Evolutionary conservation across 2,797 vertebrate species (phyloP), one percentile per base, ranked within the genome.

Genomic region (Carapus acus): DNA sequence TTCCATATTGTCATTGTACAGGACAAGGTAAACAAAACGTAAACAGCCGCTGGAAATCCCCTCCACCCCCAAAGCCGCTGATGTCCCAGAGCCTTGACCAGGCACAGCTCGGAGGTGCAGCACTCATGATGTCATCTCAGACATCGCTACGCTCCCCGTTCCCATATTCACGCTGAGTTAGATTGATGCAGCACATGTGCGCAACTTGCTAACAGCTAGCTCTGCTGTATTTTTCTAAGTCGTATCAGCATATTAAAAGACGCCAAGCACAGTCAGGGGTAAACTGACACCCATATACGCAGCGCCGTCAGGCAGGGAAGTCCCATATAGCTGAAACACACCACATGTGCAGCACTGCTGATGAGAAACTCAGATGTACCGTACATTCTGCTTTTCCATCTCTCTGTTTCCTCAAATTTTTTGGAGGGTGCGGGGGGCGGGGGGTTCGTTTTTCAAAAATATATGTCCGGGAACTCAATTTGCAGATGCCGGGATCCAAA

Each of bases 151-250:
- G 4, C 19, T 71, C 49, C 60, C 33, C 65, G 82, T 80, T 85
- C 77, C 76, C 80, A 83, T 73, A 75, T 80, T 82, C 73, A 54
- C 67, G 38, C 67, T 7, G 62, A 68, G 74, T 76, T 69, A 71
- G 81, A 85, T 82, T 76, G 73, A 85, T 81, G 78, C 66, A 20
- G 69, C 77, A 79, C 80, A 82, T 84, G 79, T 83, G 76, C 74
- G 82, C 47, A 19, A 29, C 74, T 70, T 12, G 55, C 34, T 36
- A 36, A 36, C 34, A 36, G 14, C 34, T 36, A 36, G n/a, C 60
- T 56, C 62, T 49, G 70, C 71, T 54, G 67, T 80, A 76, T 76
- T 80, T 70, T 80, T 85, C 54, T 76, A 76, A 79, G 67, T 82
- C 77, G 59, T 77, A 84, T 86, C 76, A 66, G 71, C 67, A 46